Evolutionary conservation across 2,113 vertebrate species (phyloP), one percentile per base, ranked within the genome.

Genomic region (Channa maculata): DNA sequence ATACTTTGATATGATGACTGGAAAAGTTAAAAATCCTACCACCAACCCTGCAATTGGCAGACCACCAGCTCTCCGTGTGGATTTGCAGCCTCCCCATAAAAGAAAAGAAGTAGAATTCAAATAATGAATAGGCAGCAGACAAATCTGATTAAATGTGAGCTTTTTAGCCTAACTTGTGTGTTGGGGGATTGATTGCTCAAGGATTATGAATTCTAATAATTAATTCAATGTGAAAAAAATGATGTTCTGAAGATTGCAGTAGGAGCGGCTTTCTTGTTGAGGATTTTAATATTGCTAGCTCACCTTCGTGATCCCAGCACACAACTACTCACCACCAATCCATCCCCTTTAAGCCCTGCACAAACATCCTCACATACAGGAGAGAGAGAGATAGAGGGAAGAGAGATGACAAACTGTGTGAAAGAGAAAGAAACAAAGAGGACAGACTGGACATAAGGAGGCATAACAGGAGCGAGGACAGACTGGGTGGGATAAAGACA

Each of bases 381-480:
- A n/a, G n/a, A n/a, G n/a, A 38, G 52, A 71, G 43, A 76, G 71
- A 84, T 39, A 55, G 53, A 59, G 37, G 60, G 6, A 51, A 12
- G 59, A 36, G 65, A 69, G 34, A 48, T 3, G 46, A 48, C 58
- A 64, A 55, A 37, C n/a, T 48, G 76, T 43, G 77, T 50, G 36
- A 41, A 10, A 46, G 34, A 24, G 24, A 66, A 8, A 57, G 44
- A 50, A 5, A n/a, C 14, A 37, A 11, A 64, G 45, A 59, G 41
- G 50, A 52, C 45, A 57, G 62, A 55, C 24, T 39, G 53, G 41
- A 54, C 44, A 37, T 36, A 62, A 2, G 6, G 39, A 37, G 4
- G 4, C 37, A 9, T 0, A 10, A 36, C 76, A 7, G 9, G 24
- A 68, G 24, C 69, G 62, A 58, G 51, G 50, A 37, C 44, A 46